Evolutionary conservation across 1,140 invertebrate species (phyloP), one percentile per base, ranked within the genome.

Genomic region (Hetaerina americana): DNA sequence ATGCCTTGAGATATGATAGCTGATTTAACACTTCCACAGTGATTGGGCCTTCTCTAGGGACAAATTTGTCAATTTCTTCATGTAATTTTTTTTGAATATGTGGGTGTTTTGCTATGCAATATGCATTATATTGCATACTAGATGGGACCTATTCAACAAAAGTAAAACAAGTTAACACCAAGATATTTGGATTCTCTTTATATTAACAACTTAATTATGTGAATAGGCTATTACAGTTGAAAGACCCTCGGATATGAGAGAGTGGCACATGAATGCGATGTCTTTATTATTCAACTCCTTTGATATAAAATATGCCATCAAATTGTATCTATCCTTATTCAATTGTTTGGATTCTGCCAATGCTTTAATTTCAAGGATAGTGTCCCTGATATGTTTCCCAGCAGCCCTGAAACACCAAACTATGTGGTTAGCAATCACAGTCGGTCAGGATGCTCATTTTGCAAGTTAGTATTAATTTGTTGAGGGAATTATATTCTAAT

Each of bases 241-340:
- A 1, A 86, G 76, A 27, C 84, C 84, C 79, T 86, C 85, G 0
- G 79, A 76, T 77, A 86, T 84, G 25, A 86, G 74, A 1, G 85
- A 86, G 27, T 85, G 71, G 5, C 80, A 80, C 26, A 86, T 81
- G 28, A 82, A 80, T 18, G 76, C 76, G 5, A 85, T 76, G 77
- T 87, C 85, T 68, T 82, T 80, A 6, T 77, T 66, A 66, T 73
- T 78, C 5, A 86, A 74, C 28, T 85, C 81, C 71, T 80, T 72
- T 15, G 78, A 78, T 15, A 85, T 74, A 18, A 86, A 76, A 73
- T 85, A 83, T 2, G 77, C 76, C 49, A 86, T 71, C 72, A 86
- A 85, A 74, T 78, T 81, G 72, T 80, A 85, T 26, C 80, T 75
- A 8, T 77, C 78, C 15, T 80, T 79, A 15, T 76, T 72, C n/a